phyloP scores from a whole-genome alignment of 2,113 vertebrate species.

The Colistium nudipinnis region DNA sequence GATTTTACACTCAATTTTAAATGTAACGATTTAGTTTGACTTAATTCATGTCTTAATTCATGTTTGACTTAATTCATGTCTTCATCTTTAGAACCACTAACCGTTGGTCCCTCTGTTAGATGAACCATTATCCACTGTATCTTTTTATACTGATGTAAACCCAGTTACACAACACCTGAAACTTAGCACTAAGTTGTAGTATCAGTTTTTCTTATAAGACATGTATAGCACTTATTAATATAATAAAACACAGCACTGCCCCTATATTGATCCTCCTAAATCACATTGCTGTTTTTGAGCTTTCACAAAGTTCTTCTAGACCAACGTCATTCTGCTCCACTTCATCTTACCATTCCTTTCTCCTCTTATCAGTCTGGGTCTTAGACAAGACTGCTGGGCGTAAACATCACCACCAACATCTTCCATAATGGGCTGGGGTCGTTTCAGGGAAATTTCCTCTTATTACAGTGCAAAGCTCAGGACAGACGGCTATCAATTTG shows the following conservation, averaged over 20 bases:
- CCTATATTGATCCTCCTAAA: neutral
- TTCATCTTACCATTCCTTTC: conserved; percentile 9
- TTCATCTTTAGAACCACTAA: too few relatives aligned
- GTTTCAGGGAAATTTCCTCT: neutral
- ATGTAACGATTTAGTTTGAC: too few relatives aligned
- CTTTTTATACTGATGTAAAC: too few relatives aligned
- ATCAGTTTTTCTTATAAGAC: neutral
- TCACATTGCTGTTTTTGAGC: neutral
- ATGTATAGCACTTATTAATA: conserved; percentile 1
- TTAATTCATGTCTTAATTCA: too few relatives aligned
- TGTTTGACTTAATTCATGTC: too few relatives aligned
- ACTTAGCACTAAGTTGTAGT: neutral
- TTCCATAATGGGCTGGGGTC: neutral
- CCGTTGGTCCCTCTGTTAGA: too few relatives aligned
- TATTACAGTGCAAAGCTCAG: neutral
- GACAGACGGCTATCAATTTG: neutral
- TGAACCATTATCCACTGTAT: too few relatives aligned
- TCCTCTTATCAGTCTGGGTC: neutral
- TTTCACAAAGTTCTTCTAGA: neutral
- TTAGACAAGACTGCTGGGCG: neutral
- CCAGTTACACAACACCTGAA: too few relatives aligned
- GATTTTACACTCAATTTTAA: too few relatives aligned
- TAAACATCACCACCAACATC: neutral
- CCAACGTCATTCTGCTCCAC: conserved; percentile 1
- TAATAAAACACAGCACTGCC: neutral